A percentile compares a stretch with the other conserved stretches of the same genome.
These are phyloP conservation scores for Paguma larvata DNA, from an alignment of 2,797 vertebrate genomes.

Conservation along the genomic window DNA sequence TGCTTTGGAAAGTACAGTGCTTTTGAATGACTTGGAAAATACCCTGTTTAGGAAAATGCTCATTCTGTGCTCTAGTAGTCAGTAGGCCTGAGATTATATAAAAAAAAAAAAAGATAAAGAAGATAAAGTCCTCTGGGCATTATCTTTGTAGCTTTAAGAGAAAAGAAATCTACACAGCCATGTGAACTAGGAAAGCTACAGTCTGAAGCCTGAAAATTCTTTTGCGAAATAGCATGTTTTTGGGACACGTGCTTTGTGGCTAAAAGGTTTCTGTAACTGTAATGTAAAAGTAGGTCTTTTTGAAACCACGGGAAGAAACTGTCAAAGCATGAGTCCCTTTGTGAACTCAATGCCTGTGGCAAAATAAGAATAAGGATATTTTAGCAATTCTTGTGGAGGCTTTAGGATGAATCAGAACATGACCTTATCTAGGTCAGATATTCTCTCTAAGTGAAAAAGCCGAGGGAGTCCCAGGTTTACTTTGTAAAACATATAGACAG, in stretches of 20 bases:
- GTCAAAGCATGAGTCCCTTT: not conserved
- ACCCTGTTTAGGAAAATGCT: slow-evolving; percentile 58
- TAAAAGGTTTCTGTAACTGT: slow-evolving; percentile 45
- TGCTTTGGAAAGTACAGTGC: slow-evolving; percentile 59
- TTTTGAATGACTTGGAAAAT: slow-evolving; percentile 66
- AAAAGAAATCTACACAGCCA: slow-evolving; percentile 44
- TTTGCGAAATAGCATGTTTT: slow-evolving; percentile 29
- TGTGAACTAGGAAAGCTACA: not conserved
- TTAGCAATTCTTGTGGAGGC: not conserved
- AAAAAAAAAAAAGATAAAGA: not conserved
- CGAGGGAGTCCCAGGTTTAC: not conserved
- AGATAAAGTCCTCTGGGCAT: slow-evolving; percentile 50
- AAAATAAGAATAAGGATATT: slow-evolving; percentile 32
- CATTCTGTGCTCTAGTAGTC: slow-evolving; percentile 40
- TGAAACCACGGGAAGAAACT: slow-evolving; percentile 42
- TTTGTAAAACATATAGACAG: not conserved
- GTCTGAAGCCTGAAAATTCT: slow-evolving; percentile 57
- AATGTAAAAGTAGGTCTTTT: slow-evolving; percentile 49
- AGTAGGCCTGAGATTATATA: slow-evolving; percentile 11
- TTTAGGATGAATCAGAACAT: slow-evolving; percentile 13
- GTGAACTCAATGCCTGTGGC: slow-evolving; percentile 4
- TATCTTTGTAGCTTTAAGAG: slow-evolving; percentile 31
- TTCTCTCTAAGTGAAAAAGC: slow-evolving; percentile 43
- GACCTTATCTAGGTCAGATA: not conserved
- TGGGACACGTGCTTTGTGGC: not conserved